Base-by-base conservation (phyloP, 2,113 vertebrate species). In the Sapajus apella region DNA sequence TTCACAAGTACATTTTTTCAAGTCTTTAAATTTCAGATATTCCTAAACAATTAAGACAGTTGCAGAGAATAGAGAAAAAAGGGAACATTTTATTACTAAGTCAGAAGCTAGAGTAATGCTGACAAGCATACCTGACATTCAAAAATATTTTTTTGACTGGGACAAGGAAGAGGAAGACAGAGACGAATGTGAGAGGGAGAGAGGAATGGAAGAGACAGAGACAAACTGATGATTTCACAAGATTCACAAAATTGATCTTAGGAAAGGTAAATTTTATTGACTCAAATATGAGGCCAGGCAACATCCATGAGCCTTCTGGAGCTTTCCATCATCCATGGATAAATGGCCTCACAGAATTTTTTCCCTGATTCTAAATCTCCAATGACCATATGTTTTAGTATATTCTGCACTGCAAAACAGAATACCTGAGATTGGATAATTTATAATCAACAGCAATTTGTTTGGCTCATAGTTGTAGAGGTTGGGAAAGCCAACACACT, bases 121-220 rank as follows among this genome's bases (percentile, higher is more conserved):
- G 47, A 97, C 45, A 84, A 84, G 52, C 45, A 79, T 56, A 83
- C 27, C 27, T 68, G 77, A 90, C 30, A 87, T 73, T 87, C 37
- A 87, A 84, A 94, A 96, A 93, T 52, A 70, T 81, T 93, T 88
- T 81, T 37, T 9, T 83, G 90, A 55, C 56, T 87, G 55, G n/a
- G 88, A 58, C 91, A 43, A 55, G 37, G 70, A 90, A 76, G 43
- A 72, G 75, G 68, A 32, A 64, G 16, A 37, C 35, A 50, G 32
- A 13, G 20, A 5, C 7, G 50, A n/a, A 83, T 61, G 45, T 50
- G 45, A 86, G 16, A 25, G 32, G 8, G 8, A 85, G 18, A 61
- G 18, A 16, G 17, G 25, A 5, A 83, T 18, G 4, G 37, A 83
- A 10, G 25, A 88, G 40, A 64, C 32, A 35, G 58, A 72, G 2